A percentile compares a stretch with the other conserved stretches of the same genome.
Conservation (phyloP, 2,888 invertebrate genomes). For the Dryobotodes eremita region DNA sequence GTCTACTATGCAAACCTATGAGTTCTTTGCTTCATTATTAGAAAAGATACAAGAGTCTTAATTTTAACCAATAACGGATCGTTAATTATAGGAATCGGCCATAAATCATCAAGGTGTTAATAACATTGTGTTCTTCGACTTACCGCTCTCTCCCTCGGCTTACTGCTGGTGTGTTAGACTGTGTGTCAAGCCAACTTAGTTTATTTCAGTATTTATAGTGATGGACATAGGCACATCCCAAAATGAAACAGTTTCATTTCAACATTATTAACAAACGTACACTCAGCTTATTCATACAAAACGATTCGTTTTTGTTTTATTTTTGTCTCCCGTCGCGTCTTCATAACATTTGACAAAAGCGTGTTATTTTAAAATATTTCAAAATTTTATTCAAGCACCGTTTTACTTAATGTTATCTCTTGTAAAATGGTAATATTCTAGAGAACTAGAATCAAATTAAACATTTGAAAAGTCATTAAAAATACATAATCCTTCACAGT, state of each 20-base stretch:
- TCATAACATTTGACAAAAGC: background rate
- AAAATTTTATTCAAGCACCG: too few species aligned
- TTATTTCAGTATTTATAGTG: background rate
- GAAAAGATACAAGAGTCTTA: too few species aligned
- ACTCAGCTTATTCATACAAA: background rate
- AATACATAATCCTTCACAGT: background rate
- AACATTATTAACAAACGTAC: background rate
- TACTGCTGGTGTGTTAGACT: too few species aligned
- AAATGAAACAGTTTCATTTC: background rate
- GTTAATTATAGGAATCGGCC: too few species aligned
- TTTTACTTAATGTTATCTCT: background rate
- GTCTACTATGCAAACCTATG: too few species aligned
- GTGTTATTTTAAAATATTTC: too few species aligned
- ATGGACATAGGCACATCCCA: background rate
- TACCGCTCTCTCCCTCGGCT: background rate
- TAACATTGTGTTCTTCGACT: background rate
- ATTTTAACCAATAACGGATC: too few species aligned
- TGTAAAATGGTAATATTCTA: background rate
- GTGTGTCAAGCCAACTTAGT: too few species aligned
- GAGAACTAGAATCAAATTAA: background rate
- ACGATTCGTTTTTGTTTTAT: background rate
- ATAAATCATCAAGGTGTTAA: background rate
- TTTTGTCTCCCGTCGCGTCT: background rate
- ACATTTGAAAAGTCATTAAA: slow-evolving; percentile 9
- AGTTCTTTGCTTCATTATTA: too few species aligned